Percentiles rank a stretch among this genome's conserved stretches.
Conservation (phyloP, 2,797 vertebrate species). For the Silurus aristotelis region DNA sequence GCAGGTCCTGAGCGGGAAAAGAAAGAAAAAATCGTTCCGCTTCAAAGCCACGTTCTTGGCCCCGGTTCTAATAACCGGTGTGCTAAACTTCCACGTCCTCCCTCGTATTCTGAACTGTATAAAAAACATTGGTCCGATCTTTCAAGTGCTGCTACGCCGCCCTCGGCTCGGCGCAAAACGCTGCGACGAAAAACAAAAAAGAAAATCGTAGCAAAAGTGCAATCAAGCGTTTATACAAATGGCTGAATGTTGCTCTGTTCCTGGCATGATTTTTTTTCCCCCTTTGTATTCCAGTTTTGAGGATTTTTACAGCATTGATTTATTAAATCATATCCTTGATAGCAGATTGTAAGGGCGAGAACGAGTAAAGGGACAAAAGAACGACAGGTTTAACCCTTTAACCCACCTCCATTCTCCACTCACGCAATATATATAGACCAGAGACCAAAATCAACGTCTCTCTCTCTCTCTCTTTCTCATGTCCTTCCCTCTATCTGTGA, state of each 20-base stretch:
- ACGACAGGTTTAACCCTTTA: constrained; percentile 10
- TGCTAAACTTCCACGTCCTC: neutral
- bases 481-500: constrained; percentile 25
- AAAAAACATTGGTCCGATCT: constrained; percentile 74
- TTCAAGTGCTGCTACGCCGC: constrained; percentile 59
- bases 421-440: neutral
- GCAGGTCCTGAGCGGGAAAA: neutral
- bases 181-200: constrained; percentile 16
- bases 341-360: neutral
- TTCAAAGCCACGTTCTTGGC: neutral
- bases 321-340: neutral
- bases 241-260: constrained; percentile 49
- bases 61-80: neutral
- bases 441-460: constrained; percentile 10
- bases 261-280: neutral
- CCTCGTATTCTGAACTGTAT: constrained; percentile 18
- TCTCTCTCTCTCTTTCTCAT: neutral
- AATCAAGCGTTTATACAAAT: constrained; percentile 66
- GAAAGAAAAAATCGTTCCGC: neutral
- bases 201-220: constrained; percentile 67
- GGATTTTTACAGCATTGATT: neutral
- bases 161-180: constrained; percentile 15
- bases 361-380: constrained; percentile 1
- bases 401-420: neutral
- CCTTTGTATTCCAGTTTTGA: neutral